Base-by-base conservation (phyloP, 1,140 invertebrate genomes). In the Penaeus japonicus region DNA sequence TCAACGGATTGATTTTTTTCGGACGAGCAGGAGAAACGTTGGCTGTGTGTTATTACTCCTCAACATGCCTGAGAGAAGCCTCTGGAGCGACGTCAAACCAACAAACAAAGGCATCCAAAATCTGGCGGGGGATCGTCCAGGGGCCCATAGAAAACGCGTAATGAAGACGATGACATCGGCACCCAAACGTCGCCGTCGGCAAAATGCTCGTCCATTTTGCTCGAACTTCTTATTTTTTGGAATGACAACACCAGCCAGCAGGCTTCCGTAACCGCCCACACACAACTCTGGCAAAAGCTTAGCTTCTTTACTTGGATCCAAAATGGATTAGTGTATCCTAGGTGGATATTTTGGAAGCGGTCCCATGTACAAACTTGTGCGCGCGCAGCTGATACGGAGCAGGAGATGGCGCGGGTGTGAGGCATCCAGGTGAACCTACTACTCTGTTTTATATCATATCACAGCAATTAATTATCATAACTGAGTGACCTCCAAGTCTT, bases 111-210 rank as follows among this genome's bases (percentile, higher is more conserved):
- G 85, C 54, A 24, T 15, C 55, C 57, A 35, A 86, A 86, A 80
- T 86, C 85, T 86, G 85, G 85, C 84, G 73, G 73, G 27, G 54
- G 84, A 27, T 86, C 77, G 57, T 86, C 78, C 85, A 86, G 75
- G 62, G 84, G 73, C 85, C 85, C 85, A 86, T 86, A 86, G 85
- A 86, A 86, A 86, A 86, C 85, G 77, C 55, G 85, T 86, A 86
- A 80, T 80, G 75, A 86, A 86, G 85, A 86, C 77, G 84, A 85
- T 79, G 84, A 86, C 77, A 79, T 24, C 27, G 84, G 62, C 62
- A 54, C 83, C 65, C 83, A 18, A 39, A 75, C 39, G 65, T 84
- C 83, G 70, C 77, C 77, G 39, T 54, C 39, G 77, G 75, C 75
- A 39, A n/a, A 39, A 79, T 54, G 4, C 54, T 59, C 81, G 12